phyloP scores from a whole-genome alignment of 2,113 vertebrate species.

The Pterocles burchelli region DNA sequence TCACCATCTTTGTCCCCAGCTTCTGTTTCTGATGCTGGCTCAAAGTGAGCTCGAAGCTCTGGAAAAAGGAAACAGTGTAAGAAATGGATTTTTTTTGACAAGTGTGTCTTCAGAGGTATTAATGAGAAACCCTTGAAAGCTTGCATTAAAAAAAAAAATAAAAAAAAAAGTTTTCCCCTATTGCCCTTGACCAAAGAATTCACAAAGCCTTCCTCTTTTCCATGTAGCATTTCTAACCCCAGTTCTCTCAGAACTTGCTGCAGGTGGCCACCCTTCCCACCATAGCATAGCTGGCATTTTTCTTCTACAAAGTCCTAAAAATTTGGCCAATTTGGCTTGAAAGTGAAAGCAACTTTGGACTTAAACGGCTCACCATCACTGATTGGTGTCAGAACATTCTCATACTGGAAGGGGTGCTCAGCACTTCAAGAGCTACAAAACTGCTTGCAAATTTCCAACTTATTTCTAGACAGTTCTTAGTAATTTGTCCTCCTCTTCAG shows the following conservation, averaged over 20 bases:
- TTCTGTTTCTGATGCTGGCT: constrained; percentile 84
- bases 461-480: neutral
- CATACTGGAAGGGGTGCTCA: neutral
- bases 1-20: constrained; percentile 84
- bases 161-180: neutral
- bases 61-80: neutral
- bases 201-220: neutral
- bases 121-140: neutral
- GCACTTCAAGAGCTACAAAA: neutral
- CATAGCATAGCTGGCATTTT: neutral
- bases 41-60: constrained; percentile 90
- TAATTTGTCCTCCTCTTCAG: neutral
- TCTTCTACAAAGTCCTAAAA: neutral
- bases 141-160: neutral
- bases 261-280: neutral
- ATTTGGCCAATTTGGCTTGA: neutral
- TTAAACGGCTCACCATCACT: neutral
- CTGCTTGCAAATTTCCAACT: neutral
- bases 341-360: neutral
- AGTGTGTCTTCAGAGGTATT: neutral
- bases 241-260: neutral
- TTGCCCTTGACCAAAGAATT: neutral
- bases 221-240: neutral
- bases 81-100: neutral
- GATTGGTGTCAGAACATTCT: neutral